Conservation (phyloP, 2,113 vertebrate genomes). For the Psettodes erumei region DNA sequence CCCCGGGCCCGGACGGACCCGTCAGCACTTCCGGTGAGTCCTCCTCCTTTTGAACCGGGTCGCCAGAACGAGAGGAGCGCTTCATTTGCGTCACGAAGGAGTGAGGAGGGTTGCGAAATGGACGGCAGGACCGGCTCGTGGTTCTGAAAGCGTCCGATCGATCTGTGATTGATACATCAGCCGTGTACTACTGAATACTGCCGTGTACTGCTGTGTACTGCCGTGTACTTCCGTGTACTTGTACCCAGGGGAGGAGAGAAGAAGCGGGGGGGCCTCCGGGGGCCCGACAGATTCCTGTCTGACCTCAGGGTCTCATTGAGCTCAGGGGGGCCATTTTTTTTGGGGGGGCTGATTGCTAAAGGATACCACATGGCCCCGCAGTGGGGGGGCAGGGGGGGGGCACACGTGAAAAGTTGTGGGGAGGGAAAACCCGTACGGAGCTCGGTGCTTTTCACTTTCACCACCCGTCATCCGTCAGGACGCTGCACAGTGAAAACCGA, state of each 20-base stretch:
- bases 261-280: slow-evolving; percentile 13
- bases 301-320: slow-evolving; percentile 61
- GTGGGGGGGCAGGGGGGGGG: no score
- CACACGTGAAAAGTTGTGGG: slow-evolving; percentile 55
- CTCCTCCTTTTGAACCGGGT: no score
- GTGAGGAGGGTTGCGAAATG: no score
- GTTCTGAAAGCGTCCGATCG: no score
- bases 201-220: no score
- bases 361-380: slow-evolving; percentile 79
- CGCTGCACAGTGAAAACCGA: not conserved
- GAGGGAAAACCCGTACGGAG: no score
- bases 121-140: no score
- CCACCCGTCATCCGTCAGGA: not conserved
- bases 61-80: no score
- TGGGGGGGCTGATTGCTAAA: slow-evolving; percentile 71
- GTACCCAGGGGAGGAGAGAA: slow-evolving; percentile 5
- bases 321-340: slow-evolving; percentile 2
- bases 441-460: slow-evolving; percentile 61
- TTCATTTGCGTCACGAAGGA: no score
- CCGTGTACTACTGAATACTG: no score
- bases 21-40: slow-evolving; percentile 8
- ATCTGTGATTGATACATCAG: no score
- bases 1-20: not conserved
- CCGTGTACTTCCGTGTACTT: no score
- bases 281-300: slow-evolving; percentile 24